Conservation (phyloP, 2,888 invertebrate species). For the Cenopis cana region DNA sequence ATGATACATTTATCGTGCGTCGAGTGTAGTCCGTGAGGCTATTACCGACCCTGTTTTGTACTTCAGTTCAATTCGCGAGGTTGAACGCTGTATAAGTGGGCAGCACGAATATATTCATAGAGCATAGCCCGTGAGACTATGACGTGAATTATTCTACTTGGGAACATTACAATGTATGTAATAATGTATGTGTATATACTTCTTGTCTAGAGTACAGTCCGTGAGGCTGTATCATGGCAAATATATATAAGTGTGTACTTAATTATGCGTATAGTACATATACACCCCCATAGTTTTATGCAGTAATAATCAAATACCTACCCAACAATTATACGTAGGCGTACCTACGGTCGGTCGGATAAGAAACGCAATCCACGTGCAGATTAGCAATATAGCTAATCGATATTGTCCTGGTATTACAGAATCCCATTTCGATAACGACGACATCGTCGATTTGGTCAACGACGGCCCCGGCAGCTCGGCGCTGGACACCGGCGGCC, state of each 20-base stretch:
- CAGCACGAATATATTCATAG: background rate
- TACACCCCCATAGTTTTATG: background rate
- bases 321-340: background rate
- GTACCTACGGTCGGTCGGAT: background rate
- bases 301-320: background rate
- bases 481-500: background rate
- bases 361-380: background rate
- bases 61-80: conserved; percentile 12
- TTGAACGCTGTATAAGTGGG: background rate
- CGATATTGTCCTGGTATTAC: background rate
- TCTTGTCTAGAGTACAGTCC: conserved; percentile 6
- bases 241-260: background rate
- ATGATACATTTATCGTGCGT: background rate
- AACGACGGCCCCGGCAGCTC: background rate
- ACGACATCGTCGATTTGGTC: background rate
- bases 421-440: background rate
- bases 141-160: background rate
- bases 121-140: background rate
- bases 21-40: conserved; percentile 1
- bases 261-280: background rate
- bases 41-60: conserved; percentile 3
- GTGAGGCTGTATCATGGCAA: background rate
- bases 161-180: background rate
- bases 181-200: background rate
- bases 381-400: background rate